A percentile compares a stretch with the other conserved stretches of the same genome.
Evolutionary conservation across 2,113 vertebrate genomes (phyloP).

Genomic region (Eptesicus fuscus): DNA sequence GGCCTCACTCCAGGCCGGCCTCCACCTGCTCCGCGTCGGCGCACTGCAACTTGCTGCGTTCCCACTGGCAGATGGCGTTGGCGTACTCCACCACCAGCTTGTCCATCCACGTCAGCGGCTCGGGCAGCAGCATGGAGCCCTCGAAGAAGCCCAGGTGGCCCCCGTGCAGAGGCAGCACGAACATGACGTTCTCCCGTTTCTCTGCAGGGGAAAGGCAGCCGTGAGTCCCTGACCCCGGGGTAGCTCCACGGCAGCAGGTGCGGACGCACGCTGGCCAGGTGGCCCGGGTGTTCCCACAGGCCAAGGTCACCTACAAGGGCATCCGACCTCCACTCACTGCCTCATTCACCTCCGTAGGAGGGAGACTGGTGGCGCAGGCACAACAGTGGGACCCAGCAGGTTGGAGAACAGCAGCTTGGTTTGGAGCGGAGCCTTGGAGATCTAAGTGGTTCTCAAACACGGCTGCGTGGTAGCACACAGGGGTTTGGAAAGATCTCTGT

Average conservation of each 20-base stretch:
- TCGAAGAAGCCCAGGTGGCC: conserved; percentile 99
- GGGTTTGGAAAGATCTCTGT: background rate
- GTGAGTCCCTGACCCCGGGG: background rate
- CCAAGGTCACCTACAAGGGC: background rate
- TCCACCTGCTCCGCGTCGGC: conserved; percentile 82
- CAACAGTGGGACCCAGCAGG: background rate
- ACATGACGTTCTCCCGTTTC: conserved; percentile 95
- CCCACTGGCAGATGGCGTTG: conserved; percentile 96
- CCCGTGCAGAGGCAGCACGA: conserved; percentile 94
- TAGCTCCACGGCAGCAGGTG: background rate
- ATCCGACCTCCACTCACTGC: background rate
- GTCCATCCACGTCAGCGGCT: conserved; percentile 99
- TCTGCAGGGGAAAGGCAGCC: conserved; percentile 77
- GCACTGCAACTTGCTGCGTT: conserved; percentile 94
- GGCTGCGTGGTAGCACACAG: background rate
- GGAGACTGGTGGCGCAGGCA: background rate
- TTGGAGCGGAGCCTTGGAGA: background rate
- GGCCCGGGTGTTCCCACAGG: background rate
- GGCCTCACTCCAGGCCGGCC: conserved; percentile 78
- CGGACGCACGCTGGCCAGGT: accelerated
- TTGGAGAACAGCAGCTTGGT: background rate
- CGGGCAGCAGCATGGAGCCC: conserved; percentile 95
- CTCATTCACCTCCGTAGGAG: background rate
- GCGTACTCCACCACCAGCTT: conserved; percentile 96
- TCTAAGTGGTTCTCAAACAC: background rate